Percentiles rank a stretch among this genome's conserved stretches.
Evolutionary conservation across 2,797 vertebrate genomes (phyloP).

Genomic region (Galagoides demidoff): DNA sequence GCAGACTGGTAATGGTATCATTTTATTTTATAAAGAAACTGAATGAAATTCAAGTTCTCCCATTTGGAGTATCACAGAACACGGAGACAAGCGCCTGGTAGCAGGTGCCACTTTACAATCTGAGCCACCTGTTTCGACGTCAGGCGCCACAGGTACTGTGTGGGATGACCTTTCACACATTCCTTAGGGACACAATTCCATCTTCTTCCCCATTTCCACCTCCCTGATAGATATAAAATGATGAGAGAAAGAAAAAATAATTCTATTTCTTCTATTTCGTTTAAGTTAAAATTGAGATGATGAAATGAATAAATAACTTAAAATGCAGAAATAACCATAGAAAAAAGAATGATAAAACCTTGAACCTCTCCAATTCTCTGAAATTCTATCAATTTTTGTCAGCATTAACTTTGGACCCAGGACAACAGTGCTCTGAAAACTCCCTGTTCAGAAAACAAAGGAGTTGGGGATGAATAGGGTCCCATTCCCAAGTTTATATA

Average conservation of each 20-base stretch:
- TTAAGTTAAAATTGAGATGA: neutral
- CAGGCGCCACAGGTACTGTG: neutral
- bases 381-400: neutral
- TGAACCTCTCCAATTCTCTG: neutral
- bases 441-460: constrained; percentile 33
- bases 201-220: neutral
- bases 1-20: neutral
- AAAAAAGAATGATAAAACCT: neutral
- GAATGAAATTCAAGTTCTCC: neutral
- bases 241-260: neutral
- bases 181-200: neutral
- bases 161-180: neutral
- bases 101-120: neutral
- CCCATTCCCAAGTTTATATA: neutral
- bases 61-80: neutral
- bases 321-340: neutral
- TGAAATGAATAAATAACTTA: neutral
- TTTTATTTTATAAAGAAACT: constrained; percentile 16
- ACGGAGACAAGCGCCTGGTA: neutral
- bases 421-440: neutral
- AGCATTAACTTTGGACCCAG: neutral
- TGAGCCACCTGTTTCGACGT: neutral
- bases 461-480: neutral
- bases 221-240: neutral
- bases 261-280: neutral